Conservation (phyloP, 1,140 invertebrate species). For the Himalopsyche phryganea region DNA sequence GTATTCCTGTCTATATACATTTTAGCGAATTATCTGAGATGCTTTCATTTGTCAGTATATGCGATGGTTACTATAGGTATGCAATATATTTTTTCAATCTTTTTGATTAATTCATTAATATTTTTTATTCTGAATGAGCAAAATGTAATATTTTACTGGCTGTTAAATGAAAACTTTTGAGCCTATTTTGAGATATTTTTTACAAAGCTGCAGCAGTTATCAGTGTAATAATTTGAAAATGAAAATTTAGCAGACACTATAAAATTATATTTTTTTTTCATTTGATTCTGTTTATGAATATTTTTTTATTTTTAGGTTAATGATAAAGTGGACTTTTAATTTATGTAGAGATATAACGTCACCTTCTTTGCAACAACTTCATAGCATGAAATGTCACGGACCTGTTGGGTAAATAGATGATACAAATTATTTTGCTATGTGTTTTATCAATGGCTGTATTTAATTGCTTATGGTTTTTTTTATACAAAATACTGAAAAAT, state of each 20-base stretch:
- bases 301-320: conserved; percentile 58
- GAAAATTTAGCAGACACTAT: too few species aligned
- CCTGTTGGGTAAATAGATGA: conserved; percentile 68
- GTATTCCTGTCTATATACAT: conserved; percentile 72
- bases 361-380: conserved; percentile 70
- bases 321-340: conserved; percentile 87
- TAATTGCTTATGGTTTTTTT: background rate
- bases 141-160: background rate
- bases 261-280: too few species aligned
- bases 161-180: background rate
- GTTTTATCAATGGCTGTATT: conserved; percentile 10
- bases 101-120: background rate
- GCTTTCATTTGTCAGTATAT: conserved; percentile 76
- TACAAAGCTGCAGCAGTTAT: too few species aligned
- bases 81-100: background rate
- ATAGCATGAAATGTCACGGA: conserved; percentile 78
- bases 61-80: conserved; percentile 82
- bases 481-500: background rate
- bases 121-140: background rate
- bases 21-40: conserved; percentile 60
- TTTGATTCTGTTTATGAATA: too few species aligned
- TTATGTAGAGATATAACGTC: conserved; percentile 75
- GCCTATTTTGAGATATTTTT: too few species aligned
- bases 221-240: too few species aligned
- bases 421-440: conserved; percentile 10